Conservation (phyloP, 2,113 vertebrate species). For the Centropristis striata region DNA sequence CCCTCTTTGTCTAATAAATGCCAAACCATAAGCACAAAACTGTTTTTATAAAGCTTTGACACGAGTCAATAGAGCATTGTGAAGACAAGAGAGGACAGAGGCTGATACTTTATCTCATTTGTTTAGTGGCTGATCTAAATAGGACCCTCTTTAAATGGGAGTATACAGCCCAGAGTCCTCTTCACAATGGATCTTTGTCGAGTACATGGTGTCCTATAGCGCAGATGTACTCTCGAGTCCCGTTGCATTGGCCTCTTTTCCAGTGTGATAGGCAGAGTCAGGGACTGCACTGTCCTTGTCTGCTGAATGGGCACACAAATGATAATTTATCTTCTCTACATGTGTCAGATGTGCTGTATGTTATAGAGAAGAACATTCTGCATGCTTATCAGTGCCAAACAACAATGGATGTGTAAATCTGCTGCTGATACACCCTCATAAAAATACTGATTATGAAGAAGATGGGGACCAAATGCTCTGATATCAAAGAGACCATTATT, state of each 20-base stretch:
- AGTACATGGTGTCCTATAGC: slow-evolving; percentile 46
- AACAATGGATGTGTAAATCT: background rate
- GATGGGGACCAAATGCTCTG: background rate
- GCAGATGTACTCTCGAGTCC: slow-evolving; percentile 27
- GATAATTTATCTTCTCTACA: background rate
- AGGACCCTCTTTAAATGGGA: slow-evolving; percentile 26
- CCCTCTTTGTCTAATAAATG: background rate
- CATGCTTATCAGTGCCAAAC: background rate
- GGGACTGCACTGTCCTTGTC: background rate
- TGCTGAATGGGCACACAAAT: background rate
- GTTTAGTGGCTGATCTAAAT: slow-evolving; percentile 38
- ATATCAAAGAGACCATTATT: background rate
- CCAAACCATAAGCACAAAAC: background rate
- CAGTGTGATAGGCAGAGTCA: background rate
- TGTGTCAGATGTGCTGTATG: background rate
- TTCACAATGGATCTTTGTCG: slow-evolving; percentile 67
- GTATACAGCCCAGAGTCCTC: slow-evolving; percentile 27
- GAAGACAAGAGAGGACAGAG: slow-evolving; percentile 7
- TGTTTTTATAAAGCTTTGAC: background rate
- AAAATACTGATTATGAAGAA: background rate
- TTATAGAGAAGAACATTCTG: background rate
- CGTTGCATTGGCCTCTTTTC: slow-evolving; percentile 14
- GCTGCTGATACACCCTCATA: background rate
- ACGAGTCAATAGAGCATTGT: slow-evolving; percentile 28
- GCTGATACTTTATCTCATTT: slow-evolving; percentile 41